Percentiles rank a stretch among this genome's conserved stretches.
phyloP scores from a whole-genome alignment of 2,797 vertebrate species.

The Tokudaia tokunoshimensis region DNA sequence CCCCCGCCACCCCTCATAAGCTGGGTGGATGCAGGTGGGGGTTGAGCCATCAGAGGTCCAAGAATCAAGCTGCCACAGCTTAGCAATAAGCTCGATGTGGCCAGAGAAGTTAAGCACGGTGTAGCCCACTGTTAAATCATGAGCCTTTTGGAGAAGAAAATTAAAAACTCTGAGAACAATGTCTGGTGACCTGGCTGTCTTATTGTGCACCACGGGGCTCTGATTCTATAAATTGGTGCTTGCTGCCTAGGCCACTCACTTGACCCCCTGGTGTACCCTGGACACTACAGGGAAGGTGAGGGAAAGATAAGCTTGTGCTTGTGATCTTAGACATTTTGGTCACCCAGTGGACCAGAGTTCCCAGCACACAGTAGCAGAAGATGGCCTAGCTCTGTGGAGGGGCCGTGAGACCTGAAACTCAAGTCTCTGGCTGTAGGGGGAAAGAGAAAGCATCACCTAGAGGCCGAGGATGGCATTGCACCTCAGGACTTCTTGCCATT shows the following conservation, averaged over 20 bases:
- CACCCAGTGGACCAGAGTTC: background rate
- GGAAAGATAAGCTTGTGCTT: accelerated
- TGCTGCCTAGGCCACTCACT: background rate
- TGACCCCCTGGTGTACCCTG: background rate
- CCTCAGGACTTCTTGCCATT: accelerated
- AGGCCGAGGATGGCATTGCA: background rate
- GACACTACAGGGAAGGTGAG: background rate
- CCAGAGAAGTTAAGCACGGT: accelerated
- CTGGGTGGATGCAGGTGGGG: background rate
- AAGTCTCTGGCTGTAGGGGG: background rate
- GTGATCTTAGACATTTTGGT: background rate
- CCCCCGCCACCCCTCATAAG: no score
- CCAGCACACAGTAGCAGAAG: background rate
- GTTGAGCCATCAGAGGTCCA: accelerated
- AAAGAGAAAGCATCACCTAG: background rate
- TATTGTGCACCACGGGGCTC: background rate
- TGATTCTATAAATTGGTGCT: background rate
- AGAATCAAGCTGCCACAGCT: background rate
- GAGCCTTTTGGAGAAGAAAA: background rate
- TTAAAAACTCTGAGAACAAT: background rate
- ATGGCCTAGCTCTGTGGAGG: accelerated
- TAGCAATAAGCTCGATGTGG: accelerated
- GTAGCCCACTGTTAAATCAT: background rate
- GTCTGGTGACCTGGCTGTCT: background rate
- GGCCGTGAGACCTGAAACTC: accelerated